Base-by-base conservation (phyloP, 2,888 invertebrate species). In the Erebia epiphron region DNA sequence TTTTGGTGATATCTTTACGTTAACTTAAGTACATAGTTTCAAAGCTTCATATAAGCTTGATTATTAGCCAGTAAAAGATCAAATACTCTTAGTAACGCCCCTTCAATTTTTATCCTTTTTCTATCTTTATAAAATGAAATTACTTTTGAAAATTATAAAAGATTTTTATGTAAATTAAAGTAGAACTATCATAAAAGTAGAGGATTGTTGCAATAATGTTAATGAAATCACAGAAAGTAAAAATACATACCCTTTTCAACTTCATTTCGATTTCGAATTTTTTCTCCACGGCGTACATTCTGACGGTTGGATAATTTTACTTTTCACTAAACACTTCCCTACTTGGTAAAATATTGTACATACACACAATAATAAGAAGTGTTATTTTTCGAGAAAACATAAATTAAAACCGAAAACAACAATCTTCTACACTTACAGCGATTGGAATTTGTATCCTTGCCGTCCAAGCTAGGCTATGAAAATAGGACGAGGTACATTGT, bases 231-330 rank as follows among this genome's bases (percentile, higher is more conserved):
- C 26, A 63, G 11, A 11, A 26, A 21, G 14, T 61, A 16, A 11
- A 63, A 26, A 49, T n/a, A 50, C 18, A 76, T 79, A 95, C 95
- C 93, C 94, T 95, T 82, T 94, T 94, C 67, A 95, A 84, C 84
- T 95, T 95, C 88, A 92, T 94, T 83, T 94, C 94, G 75, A 95
- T 94, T 86, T 95, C 95, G 67, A 94, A 91, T 83, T 94, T 95
- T 80, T 93, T 94, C 79, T 95, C 95, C 61, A 94, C 82, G 0
- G 90, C 92, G 75, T 87, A 89, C 92, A 93, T 92, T 18, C 74
- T 86, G 74, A 60, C 11, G 18, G 16, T 5, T 18, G 13, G 14
- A 10, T n/a, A 5, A 58, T 58, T 58, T 41, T 13, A 4, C 13
- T 43, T 26, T 13, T n/a, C 14, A n/a, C 1, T n/a, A 50, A n/a